Evolutionary conservation across 92 coral and sea anemone species (phyloP), one percentile per base, ranked within the genome.

Genomic region (Porites evermanni): DNA sequence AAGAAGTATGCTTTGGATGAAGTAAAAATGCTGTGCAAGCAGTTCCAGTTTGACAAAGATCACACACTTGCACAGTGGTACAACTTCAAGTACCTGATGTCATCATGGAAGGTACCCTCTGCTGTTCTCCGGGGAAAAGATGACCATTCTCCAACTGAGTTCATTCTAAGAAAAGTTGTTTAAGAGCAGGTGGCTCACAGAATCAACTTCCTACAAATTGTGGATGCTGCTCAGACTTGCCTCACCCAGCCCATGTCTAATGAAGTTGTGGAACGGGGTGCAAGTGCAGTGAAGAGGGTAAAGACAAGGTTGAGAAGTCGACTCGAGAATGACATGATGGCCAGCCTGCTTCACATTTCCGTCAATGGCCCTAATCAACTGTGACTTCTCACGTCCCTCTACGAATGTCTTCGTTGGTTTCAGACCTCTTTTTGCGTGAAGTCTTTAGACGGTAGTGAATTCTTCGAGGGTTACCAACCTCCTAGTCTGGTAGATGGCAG

Each of bases 171-270:
- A n/a, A 75, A 76, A 79, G 64, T 84, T 18, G 82, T 66, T 24
- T 75, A 56, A 68, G 88, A 84, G 77, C 88, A 85, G 80, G 88
- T 47, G 56, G 12, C 77, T 10, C 84, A 77, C 8, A 20, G 81
- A 26, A 73, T 77, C 14, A 86, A 81, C 89, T 86, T 54, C 65
- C 80, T 53, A n/a, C 81, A 77, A 17, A 53, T 86, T 20, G 70
- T 86, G 51, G 84, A 86, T 67, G 89, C 89, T 70, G 89, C 84
- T 3, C 78, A 86, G 84, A 86, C 67, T 68, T 86, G 89, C 81
- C 79, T 86, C 18, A 78, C 66, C 56, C 89, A 86, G 67, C 89
- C 89, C 74, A 86, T 86, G 21, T 78, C 89, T 18, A 86, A 86
- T 86, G 89, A 84, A 19, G 79, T 70, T n/a, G 84, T 78, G 29